Conservation (phyloP, 2,888 invertebrate species). For the Lasioglossum oenotherae region DNA sequence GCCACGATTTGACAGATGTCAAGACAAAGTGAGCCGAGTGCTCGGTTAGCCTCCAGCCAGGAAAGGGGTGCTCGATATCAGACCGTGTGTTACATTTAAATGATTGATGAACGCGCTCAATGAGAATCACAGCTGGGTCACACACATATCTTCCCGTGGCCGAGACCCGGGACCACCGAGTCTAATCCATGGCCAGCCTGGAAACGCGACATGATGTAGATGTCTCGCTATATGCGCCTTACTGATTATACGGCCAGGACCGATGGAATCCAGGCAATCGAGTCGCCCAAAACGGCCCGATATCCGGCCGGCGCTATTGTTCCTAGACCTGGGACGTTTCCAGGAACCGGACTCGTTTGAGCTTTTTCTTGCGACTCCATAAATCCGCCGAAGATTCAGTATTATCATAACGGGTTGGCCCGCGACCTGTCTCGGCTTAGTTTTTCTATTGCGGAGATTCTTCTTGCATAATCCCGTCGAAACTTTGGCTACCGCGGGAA, state of each 20-base stretch:
- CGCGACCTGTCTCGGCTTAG: background rate
- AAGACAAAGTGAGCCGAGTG: conserved; percentile 78
- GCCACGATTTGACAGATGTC: conserved; percentile 80
- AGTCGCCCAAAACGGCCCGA: background rate
- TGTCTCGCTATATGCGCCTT: conserved; percentile 48
- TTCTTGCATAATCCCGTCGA: background rate
- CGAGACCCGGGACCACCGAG: conserved; percentile 68
- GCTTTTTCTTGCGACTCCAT: background rate
- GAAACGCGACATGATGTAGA: conserved; percentile 57
- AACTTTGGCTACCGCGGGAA: background rate
- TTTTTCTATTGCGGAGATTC: background rate
- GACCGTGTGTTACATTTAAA: conserved; percentile 79
- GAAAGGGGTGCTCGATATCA: conserved; percentile 72
- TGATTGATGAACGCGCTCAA: conserved; percentile 83
- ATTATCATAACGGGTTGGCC: conserved; percentile 15
- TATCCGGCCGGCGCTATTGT: background rate
- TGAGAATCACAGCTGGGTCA: conserved; percentile 81
- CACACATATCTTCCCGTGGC: conserved; percentile 69
- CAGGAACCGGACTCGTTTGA: background rate
- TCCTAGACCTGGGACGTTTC: background rate
- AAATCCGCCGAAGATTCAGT: background rate
- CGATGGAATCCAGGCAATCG: conserved; percentile 12
- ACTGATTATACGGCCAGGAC: conserved; percentile 32
- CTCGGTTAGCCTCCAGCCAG: conserved; percentile 60
- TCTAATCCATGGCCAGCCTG: conserved; percentile 63